Evolutionary conservation across 2,888 invertebrate genomes (phyloP), one percentile per base, ranked within the genome.

Genomic region (Himalopsyche kuldschensis): DNA sequence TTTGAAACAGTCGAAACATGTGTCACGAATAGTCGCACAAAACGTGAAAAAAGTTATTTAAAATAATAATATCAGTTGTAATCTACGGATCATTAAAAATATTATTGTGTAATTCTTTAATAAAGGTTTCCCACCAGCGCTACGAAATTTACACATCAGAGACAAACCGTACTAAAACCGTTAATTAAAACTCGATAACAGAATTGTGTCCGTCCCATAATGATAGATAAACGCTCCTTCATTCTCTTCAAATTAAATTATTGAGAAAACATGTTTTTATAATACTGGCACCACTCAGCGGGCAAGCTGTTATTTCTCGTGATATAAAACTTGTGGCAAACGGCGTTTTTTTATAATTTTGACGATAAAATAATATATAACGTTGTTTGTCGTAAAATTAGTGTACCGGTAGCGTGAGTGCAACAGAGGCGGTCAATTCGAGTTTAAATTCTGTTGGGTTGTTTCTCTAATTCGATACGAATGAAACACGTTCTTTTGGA

Each of bases 141-240:
- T 30, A 11, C 15, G 30, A 69, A 27, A 30, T 69, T 27, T 55
- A 55, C n/a, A 8, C 41, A 30, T 30, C 46, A 46, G 46, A 5
- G 78, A 47, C 78, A 78, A 41, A 27, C 41, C 24, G 78, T 46
- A 78, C n/a, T n/a, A 81, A 81, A 81, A 78, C 69, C 79, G 79
- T 84, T 84, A 84, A 84, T 81, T 84, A 79, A 84, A 81, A 81
- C 75, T 81, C 79, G 81, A 84, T 84, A 84, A 81, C 75, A 35
- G 79, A 82, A 80, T 55, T 32, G 84, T 84, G 81, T 82, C 55
- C 11, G 46, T 35, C 79, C 20, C 55, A 48, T 35, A 81, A 79
- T 79, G 32, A 79, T 81, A 82, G 81, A 81, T 84, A 82, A 79
- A 81, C 47, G 69, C 27, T 27, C 41, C 47, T 48, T 75, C 75